Evolutionary conservation across 2,888 invertebrate genomes (phyloP), one percentile per base, ranked within the genome.

Genomic region (Philonicus albiceps): DNA sequence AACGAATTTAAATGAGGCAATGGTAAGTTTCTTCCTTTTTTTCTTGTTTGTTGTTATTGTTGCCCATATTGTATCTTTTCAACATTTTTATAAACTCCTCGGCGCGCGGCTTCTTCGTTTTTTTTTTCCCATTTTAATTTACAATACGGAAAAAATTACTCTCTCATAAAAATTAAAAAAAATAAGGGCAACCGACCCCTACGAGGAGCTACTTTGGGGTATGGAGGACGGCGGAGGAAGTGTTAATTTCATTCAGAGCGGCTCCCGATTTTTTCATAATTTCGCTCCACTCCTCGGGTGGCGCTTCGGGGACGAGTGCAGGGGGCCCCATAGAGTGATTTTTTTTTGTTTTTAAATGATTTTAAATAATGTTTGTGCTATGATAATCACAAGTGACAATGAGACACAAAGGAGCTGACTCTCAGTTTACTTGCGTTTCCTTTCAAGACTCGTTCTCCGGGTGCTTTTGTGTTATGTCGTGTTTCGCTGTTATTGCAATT

Each of bases 1-100:
- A 88, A 87, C 87, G 88, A 88, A 88, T 80, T 88, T 88, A 87
- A 88, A 88, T 87, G 88, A 88, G 88, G 88, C 88, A 86, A 88
- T 87, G 88, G 88, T 88, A 88, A 88, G 88, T 88, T 88, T 85
- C 37, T 85, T 87, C 85, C 86, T 87, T 86, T 81, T 87, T 75
- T 87, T 72, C 86, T 83, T 76, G 27, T 78, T 80, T 76, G 64
- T 27, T 64, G 64, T 64, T 64, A 27, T 86, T 86, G 31, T 64
- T 86, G 34, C 53, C 64, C 34, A 31, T 40, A 37, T 75, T 75
- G 53, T 73, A 31, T 40, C 73, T 72, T 43, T 43, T 30, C 40
- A n/a, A 64, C 55, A 86, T 86, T 86, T 55, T 86, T 84, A 84
- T 84, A 84, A 84, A 84, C 84, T 84, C 73, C 73, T 72, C 43